Evolutionary conservation across 2,888 invertebrate genomes (phyloP).

Genomic region (Callinectes sapidus): DNA sequence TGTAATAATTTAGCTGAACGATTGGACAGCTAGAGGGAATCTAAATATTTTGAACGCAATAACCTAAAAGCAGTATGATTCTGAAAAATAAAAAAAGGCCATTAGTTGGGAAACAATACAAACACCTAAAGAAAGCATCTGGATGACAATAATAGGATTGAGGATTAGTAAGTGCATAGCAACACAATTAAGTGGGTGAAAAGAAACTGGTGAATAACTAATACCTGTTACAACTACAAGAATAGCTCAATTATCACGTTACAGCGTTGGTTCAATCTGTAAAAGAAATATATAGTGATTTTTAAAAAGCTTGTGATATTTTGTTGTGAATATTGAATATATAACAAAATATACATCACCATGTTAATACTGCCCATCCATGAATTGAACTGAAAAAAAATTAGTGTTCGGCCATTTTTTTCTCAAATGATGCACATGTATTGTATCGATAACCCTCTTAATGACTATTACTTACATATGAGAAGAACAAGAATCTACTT

Average conservation of each 20-base stretch:
- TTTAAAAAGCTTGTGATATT: not conserved
- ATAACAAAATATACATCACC: not conserved
- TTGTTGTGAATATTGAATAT: not conserved
- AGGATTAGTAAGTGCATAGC: no score
- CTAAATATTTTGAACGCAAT: no score
- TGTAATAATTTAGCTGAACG: no score
- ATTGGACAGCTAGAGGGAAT: no score
- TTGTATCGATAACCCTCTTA: not conserved
- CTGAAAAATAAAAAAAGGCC: no score
- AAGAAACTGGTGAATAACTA: not conserved
- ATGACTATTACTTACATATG: not conserved
- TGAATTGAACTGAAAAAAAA: not conserved
- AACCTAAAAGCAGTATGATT: no score
- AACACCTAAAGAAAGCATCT: no score
- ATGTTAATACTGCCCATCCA: not conserved
- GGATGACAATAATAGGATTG: no score
- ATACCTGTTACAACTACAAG: not conserved
- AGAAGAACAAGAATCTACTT: not conserved
- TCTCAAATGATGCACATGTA: not conserved
- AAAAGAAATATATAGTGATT: not conserved
- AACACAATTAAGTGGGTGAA: no score
- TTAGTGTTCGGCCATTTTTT: not conserved
- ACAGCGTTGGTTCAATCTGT: not conserved
- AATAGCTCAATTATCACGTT: not conserved
- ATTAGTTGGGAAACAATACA: no score